Evolutionary conservation across 2,888 invertebrate genomes (phyloP).

Genomic region (Masnerella sp.): DNA sequence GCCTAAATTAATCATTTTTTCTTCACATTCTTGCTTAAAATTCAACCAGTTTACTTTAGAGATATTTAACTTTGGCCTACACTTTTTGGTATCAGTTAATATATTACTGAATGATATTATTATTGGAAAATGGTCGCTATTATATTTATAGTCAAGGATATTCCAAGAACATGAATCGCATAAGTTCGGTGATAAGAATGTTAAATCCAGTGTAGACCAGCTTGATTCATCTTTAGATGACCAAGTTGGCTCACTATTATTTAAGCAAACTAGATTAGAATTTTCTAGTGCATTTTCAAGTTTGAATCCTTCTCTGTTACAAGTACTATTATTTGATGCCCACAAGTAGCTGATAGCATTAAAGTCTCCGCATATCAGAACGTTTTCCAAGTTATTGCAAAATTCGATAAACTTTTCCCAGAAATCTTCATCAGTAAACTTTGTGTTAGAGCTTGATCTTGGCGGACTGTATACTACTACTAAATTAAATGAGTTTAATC

Average conservation of each 20-base stretch:
- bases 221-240: neutral
- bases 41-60: neutral
- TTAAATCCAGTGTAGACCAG: constrained; percentile 8
- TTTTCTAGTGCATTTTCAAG: neutral
- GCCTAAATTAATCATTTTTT: neutral
- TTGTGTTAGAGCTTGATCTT: neutral
- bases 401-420: neutral
- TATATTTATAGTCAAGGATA: constrained; percentile 11
- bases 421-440: neutral
- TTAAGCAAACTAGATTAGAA: constrained; percentile 6
- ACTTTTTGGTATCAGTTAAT: neutral
- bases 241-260: constrained; percentile 8
- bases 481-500: neutral
- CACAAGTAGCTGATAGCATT: neutral
- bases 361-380: constrained; percentile 10
- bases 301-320: constrained; percentile 6
- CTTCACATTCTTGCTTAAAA: neutral
- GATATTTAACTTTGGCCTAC: constrained; percentile 8
- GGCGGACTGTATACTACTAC: neutral
- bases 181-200: neutral
- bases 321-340: neutral
- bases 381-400: neutral
- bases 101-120: constrained; percentile 6
- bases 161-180: constrained; percentile 2
- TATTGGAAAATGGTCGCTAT: constrained; percentile 23